Conservation (phyloP, 2,888 invertebrate genomes). For the Agrilus cyanescens region DNA sequence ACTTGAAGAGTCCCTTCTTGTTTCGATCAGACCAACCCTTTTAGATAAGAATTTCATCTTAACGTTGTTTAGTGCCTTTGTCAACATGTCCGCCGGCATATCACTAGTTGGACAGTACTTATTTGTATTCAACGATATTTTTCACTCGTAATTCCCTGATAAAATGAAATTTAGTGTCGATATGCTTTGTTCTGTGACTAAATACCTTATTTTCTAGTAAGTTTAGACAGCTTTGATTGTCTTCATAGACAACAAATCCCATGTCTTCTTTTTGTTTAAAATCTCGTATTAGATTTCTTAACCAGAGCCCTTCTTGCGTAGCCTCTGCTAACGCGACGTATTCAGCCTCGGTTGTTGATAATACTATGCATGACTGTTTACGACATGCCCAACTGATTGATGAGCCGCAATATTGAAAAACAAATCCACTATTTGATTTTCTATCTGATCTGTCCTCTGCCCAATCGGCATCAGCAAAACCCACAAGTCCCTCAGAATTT, state of each 20-base stretch:
- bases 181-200: no score
- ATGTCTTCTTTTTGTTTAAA: not conserved
- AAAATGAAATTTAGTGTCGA: no score
- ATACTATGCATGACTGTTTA: constrained; percentile 18
- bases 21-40: no score
- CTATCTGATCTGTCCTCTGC: constrained; percentile 20
- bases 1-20: no score
- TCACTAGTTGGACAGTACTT: no score
- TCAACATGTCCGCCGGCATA: no score
- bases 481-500: no score
- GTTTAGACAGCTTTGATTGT: constrained; percentile 13
- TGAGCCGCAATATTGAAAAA: constrained; percentile 17
- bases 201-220: no score
- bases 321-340: constrained; percentile 18
- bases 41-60: no score
- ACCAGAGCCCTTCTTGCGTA: constrained; percentile 11
- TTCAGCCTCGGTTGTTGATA: constrained; percentile 21
- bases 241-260: constrained; percentile 8
- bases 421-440: constrained; percentile 24
- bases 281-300: constrained; percentile 10
- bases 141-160: no score
- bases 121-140: no score
- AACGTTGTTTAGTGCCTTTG: no score
- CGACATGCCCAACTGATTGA: constrained; percentile 21
- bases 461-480: constrained; percentile 27